These are phyloP conservation scores for Esperia sulphurella DNA, from an alignment of 2,888 invertebrate genomes.

Conservation along the genomic window DNA sequence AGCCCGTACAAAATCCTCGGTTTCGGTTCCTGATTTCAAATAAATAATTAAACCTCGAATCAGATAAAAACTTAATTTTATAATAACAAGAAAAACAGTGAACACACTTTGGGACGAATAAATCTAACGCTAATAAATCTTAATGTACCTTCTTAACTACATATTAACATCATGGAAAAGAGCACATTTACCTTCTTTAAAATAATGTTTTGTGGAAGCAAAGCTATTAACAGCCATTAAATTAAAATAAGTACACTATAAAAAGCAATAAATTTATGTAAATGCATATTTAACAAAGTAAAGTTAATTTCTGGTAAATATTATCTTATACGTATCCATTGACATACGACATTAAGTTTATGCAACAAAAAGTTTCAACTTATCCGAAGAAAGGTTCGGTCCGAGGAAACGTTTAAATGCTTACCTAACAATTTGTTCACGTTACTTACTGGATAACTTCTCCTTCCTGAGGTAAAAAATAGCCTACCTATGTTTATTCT, in stretches of 20 bases:
- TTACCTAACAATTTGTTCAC: too few relatives aligned
- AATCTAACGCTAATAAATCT: background rate
- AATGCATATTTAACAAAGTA: constrained; percentile 22
- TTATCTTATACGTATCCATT: too few relatives aligned
- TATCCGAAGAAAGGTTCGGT: too few relatives aligned
- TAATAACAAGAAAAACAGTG: too few relatives aligned
- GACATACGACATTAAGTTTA: too few relatives aligned
- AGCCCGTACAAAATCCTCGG: background rate
- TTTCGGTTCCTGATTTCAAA: background rate
- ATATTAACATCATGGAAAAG: background rate
- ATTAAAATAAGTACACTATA: constrained; percentile 29
- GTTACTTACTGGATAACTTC: too few relatives aligned
- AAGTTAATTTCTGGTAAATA: constrained; percentile 18
- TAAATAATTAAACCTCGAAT: background rate
- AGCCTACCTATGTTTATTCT: too few relatives aligned
- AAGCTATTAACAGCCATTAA: constrained; percentile 31
- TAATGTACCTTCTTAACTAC: background rate
- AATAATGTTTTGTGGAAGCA: constrained; percentile 20
- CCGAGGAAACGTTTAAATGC: too few relatives aligned
- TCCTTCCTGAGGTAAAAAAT: too few relatives aligned
- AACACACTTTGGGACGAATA: background rate
- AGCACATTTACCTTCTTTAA: constrained; percentile 7
- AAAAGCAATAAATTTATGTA: constrained; percentile 31
- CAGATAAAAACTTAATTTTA: too few relatives aligned
- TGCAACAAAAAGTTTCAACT: too few relatives aligned